phyloP scores from a whole-genome alignment of 2,888 invertebrate species.

The Ischnus inquisitorius region DNA sequence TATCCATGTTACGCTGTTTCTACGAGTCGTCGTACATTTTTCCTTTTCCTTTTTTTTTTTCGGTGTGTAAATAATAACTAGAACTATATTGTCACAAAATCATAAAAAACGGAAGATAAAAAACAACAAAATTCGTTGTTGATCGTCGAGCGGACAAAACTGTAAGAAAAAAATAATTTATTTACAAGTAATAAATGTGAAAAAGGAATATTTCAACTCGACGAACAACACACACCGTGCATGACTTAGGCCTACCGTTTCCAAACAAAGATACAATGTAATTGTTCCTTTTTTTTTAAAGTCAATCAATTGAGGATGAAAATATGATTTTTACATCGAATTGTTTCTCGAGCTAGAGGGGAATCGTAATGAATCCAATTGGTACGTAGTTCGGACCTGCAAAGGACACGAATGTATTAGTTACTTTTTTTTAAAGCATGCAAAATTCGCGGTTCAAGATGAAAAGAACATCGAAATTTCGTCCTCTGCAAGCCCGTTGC shows the following conservation, averaged over 20 bases:
- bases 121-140: slow-evolving; percentile 26
- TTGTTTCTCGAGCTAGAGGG: slow-evolving; percentile 30
- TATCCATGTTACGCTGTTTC: slow-evolving; percentile 36
- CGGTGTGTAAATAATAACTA: slow-evolving; percentile 21
- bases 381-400: slow-evolving; percentile 33
- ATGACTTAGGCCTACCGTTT: background rate
- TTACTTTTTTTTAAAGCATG: background rate
- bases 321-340: slow-evolving; percentile 22
- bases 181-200: background rate
- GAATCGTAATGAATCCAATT: slow-evolving; percentile 27
- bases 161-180: slow-evolving; percentile 34
- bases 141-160: slow-evolving; percentile 15
- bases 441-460: background rate
- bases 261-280: slow-evolving; percentile 11
- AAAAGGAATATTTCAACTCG: background rate
- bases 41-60: slow-evolving; percentile 20
- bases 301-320: background rate
- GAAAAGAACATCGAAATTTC: slow-evolving; percentile 4
- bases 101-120: slow-evolving; percentile 14
- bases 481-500: slow-evolving; percentile 51
- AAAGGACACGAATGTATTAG: slow-evolving; percentile 27
- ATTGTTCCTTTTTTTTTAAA: background rate
- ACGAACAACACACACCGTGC: background rate
- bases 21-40: slow-evolving; percentile 23
- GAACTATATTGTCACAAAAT: slow-evolving; percentile 36